Evolutionary conservation across 2,113 vertebrate genomes (phyloP).

Genomic region (Elephantulus edwardii): DNA sequence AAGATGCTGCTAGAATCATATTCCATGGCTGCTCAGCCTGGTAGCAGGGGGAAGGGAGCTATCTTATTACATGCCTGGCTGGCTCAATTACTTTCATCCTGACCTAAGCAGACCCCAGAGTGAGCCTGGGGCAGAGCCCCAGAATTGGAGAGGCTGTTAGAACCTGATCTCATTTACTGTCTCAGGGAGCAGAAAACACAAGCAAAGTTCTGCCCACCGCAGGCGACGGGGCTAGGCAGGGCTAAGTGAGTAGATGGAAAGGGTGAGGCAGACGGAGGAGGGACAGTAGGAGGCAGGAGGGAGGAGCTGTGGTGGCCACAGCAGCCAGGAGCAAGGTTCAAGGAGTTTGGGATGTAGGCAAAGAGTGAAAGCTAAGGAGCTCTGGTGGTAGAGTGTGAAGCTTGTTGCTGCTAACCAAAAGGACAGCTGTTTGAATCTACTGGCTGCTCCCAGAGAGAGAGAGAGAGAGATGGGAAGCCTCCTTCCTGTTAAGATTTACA

Average conservation of each 20-base stretch:
- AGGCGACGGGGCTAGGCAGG: neutral
- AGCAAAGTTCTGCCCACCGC: neutral
- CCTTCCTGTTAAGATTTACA: too few species aligned
- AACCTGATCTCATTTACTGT: constrained; percentile 39
- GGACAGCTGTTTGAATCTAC: too few species aligned
- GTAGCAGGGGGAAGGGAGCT: constrained; percentile 22
- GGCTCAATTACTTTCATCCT: constrained; percentile 64
- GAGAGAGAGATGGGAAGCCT: too few species aligned
- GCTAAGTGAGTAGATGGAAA: neutral
- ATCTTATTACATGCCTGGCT: constrained; percentile 74
- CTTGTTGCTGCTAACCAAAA: too few species aligned
- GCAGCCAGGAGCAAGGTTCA: neutral
- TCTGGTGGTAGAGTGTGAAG: too few species aligned
- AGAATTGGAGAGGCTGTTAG: constrained; percentile 5
- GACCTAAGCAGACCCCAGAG: constrained; percentile 40
- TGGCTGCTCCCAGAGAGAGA: too few species aligned
- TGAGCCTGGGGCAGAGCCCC: constrained; percentile 11
- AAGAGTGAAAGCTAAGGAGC: constrained; percentile 14
- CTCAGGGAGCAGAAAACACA: constrained; percentile 14
- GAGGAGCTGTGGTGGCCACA: neutral
- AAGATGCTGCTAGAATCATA: constrained; percentile 66
- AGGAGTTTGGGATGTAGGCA: neutral
- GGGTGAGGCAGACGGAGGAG: neutral
- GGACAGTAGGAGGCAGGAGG: neutral
- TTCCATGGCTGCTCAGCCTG: constrained; percentile 47